Evolutionary conservation across 2,113 vertebrate species (phyloP), one percentile per base, ranked within the genome.

Genomic region (Seriola quinqueradiata): DNA sequence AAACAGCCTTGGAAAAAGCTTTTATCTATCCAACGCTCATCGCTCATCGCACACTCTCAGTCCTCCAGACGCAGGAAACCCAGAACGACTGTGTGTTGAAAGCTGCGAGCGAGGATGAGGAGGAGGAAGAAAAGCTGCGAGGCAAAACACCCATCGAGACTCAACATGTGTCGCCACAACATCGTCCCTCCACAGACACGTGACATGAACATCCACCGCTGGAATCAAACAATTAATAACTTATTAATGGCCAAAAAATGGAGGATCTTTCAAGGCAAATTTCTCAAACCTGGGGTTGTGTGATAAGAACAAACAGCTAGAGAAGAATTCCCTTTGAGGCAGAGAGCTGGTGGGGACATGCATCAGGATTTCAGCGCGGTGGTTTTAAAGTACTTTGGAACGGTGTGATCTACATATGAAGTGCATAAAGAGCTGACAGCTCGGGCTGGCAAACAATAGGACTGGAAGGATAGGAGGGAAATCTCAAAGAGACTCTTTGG

Each of bases 331-430:
- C 38, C 42, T 83, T 66, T 71, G 52, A 82, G 65, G 71, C 5
- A 16, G 25, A 72, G 73, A 75, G 67, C 89, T 58, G 54, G 13
- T 11, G 48, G 52, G 63, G 2, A 81, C 61, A 68, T 77, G 63
- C 86, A 77, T 88, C 73, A 36, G 72, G 66, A 48, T 64, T 81
- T 66, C 55, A 60, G 38, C 16, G 64, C 61, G 34, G 50, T 13
- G 48, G 58, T 80, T 88, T 86, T 44, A 67, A 79, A 83, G 61
- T 73, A 65, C 77, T 85, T 68, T 59, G 10, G 57, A 82, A 83
- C 36, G 8, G 16, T 32, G 59, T 59, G 34, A 87, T 92, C 85
- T 91, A 87, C 88, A 89, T 82, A 87, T 84, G 74, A 89, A 93
- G 70, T 38, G 86, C 55, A 32, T 38, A 65, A 73, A 82, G 70